These are phyloP conservation scores for Chelonus formosanus DNA, from an alignment of 2,888 invertebrate genomes.

Conservation along the genomic window DNA sequence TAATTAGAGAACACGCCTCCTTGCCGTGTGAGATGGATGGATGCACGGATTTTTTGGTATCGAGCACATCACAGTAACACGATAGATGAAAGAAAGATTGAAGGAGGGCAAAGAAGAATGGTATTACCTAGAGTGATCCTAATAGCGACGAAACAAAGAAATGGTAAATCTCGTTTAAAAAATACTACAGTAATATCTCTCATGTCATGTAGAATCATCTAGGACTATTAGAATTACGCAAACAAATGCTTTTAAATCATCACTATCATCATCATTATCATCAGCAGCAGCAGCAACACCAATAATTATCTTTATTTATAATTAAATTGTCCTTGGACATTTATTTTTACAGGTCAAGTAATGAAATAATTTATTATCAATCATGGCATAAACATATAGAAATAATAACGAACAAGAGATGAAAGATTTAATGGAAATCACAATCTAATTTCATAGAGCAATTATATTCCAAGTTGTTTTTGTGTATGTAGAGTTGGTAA, in stretches of 20 bases:
- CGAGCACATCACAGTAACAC: background rate
- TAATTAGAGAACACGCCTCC: slow-evolving; percentile 61
- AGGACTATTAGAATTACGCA: slow-evolving; percentile 27
- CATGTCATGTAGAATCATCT: background rate
- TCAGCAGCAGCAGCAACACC: too few relatives aligned
- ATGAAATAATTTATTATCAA: too few relatives aligned
- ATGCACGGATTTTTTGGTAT: slow-evolving; percentile 44
- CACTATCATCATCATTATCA: background rate
- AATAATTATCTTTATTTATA: background rate
- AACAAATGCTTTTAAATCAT: background rate
- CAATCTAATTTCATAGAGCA: too few relatives aligned
- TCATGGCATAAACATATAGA: background rate
- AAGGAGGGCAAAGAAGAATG: background rate
- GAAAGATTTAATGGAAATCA: background rate
- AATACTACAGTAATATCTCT: slow-evolving; percentile 5
- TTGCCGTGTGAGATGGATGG: slow-evolving; percentile 53
- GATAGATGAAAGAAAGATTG: slow-evolving; percentile 10
- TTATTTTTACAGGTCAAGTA: too few relatives aligned
- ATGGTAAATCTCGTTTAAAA: background rate
- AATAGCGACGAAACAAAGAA: background rate
- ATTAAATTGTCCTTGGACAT: too few relatives aligned
- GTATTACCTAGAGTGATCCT: background rate
- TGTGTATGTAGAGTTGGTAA: background rate
- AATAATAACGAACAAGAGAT: background rate
- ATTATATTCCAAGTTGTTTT: too few relatives aligned